Conservation (phyloP, 2,888 invertebrate species). For the Selenia dentaria region DNA sequence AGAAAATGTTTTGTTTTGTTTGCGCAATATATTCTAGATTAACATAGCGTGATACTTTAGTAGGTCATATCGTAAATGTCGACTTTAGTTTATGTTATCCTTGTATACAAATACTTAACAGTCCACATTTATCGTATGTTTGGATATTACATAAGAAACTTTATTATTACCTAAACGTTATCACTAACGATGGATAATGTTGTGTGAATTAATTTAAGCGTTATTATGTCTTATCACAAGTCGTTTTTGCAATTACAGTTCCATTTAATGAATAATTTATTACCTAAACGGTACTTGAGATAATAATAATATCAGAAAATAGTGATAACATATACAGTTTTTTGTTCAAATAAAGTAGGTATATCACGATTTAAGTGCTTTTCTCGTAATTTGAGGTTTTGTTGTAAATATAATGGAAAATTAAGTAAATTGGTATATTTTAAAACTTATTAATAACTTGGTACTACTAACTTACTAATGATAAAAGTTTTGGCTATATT, state of each 20-base stretch:
- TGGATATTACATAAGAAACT: conserved; percentile 11
- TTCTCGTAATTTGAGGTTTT: too few relatives aligned
- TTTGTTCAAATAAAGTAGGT: not conserved
- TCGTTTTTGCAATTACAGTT: conserved; percentile 10
- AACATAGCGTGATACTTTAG: too few relatives aligned
- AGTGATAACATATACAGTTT: not conserved
- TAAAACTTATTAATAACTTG: too few relatives aligned
- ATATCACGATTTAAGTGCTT: too few relatives aligned
- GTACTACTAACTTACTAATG: too few relatives aligned
- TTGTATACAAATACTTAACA: not conserved
- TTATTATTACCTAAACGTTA: conserved; percentile 12
- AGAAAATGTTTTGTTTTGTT: too few relatives aligned
- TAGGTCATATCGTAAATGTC: conserved; percentile 11
- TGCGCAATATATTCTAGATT: too few relatives aligned
- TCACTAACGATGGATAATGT: conserved; percentile 4
- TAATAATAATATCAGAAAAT: conserved; percentile 5
- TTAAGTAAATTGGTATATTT: too few relatives aligned
- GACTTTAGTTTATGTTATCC: conserved; percentile 3
- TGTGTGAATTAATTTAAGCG: conserved; percentile 17
- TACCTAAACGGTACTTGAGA: conserved; percentile 9
- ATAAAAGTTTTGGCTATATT: too few relatives aligned
- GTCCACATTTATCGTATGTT: conserved; percentile 1
- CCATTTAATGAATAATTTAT: conserved; percentile 17
- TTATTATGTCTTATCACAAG: conserved; percentile 6
- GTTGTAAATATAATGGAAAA: too few relatives aligned